A percentile compares a stretch with the other conserved stretches of the same genome.
phyloP scores from a whole-genome alignment of 2,113 vertebrate species.

The Platichthys stellatus region DNA sequence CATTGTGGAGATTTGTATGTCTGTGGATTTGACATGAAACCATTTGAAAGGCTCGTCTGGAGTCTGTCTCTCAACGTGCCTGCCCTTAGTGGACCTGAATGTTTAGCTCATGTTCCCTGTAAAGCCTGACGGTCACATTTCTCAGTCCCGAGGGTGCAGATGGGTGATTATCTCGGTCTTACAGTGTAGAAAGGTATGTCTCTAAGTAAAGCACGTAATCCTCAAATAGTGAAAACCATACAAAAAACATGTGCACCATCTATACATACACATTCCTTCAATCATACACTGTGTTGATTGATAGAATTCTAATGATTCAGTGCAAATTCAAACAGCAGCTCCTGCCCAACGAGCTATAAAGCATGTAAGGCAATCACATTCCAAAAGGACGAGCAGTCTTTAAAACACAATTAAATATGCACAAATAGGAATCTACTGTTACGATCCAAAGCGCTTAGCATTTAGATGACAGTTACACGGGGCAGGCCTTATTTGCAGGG shows the following conservation, averaged over 20 bases:
- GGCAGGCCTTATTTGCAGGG: slow-evolving; percentile 74
- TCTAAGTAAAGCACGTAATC: slow-evolving; percentile 29
- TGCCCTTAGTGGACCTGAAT: slow-evolving; percentile 47
- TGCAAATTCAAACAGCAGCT: slow-evolving; percentile 52
- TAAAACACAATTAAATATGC: slow-evolving; percentile 42
- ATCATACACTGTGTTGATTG: slow-evolving; percentile 30
- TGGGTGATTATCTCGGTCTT: slow-evolving; percentile 50
- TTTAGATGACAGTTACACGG: slow-evolving; percentile 76
- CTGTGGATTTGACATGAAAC: slow-evolving; percentile 69
- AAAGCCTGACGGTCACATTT: slow-evolving; percentile 54
- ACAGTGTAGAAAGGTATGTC: slow-evolving; percentile 28
- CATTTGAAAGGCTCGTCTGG: slow-evolving; percentile 66
- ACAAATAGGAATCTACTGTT: slow-evolving; percentile 55
- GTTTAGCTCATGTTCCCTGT: slow-evolving; percentile 57
- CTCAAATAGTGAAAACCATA: slow-evolving; percentile 23
- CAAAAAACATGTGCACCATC: slow-evolving; percentile 23
- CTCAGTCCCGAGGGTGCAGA: slow-evolving; percentile 49
- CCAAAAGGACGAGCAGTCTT: slow-evolving; percentile 54
- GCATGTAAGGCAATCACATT: slow-evolving; percentile 45
- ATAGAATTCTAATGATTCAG: slow-evolving; percentile 38
- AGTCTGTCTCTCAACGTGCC: slow-evolving; percentile 60
- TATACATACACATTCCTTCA: slow-evolving; percentile 17
- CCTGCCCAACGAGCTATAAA: slow-evolving; percentile 52
- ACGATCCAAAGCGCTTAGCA: slow-evolving; percentile 71
- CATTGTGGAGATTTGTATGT: slow-evolving; percentile 70